phyloP scores from a whole-genome alignment of 2,113 vertebrate genomes.

The Riparia riparia region DNA sequence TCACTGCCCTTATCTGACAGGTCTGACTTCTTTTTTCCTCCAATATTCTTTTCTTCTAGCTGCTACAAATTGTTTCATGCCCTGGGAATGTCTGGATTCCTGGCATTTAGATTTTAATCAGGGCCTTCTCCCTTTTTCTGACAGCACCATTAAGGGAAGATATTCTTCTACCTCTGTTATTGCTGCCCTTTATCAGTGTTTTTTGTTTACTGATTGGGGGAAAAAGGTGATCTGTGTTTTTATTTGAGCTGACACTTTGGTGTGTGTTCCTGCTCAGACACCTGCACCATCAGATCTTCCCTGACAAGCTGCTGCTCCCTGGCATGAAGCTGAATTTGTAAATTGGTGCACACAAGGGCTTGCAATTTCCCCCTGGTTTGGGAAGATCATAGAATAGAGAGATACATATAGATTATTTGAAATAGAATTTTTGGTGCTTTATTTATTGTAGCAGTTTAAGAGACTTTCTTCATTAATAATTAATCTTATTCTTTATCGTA shows the following conservation, averaged over 20 bases:
- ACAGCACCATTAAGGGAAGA: not conserved
- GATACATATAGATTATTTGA: not conserved
- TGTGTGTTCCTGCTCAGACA: not conserved
- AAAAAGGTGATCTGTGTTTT: not conserved
- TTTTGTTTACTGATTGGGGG: not conserved
- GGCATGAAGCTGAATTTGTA: not conserved
- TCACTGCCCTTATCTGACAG: not conserved
- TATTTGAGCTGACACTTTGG: not conserved
- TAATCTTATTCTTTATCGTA: not conserved
- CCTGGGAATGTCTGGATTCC: not conserved
- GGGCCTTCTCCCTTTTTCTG: not conserved
- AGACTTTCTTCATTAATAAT: not conserved
- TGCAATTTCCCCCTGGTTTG: not conserved
- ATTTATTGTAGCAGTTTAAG: not conserved
- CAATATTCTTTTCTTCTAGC: not conserved
- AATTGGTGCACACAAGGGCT: not conserved
- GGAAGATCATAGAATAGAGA: not conserved
- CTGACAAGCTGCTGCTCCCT: not conserved
- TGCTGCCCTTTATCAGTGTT: not conserved
- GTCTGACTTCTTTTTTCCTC: slow-evolving; percentile 20
- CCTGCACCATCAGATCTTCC: not conserved
- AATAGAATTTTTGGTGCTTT: not conserved
- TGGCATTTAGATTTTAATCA: slow-evolving; percentile 1
- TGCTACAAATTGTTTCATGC: slow-evolving; percentile 39
- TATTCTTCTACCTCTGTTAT: not conserved